Evolutionary conservation across 2,113 vertebrate species (phyloP), one percentile per base, ranked within the genome.

Genomic region (Saguinus imperator): DNA sequence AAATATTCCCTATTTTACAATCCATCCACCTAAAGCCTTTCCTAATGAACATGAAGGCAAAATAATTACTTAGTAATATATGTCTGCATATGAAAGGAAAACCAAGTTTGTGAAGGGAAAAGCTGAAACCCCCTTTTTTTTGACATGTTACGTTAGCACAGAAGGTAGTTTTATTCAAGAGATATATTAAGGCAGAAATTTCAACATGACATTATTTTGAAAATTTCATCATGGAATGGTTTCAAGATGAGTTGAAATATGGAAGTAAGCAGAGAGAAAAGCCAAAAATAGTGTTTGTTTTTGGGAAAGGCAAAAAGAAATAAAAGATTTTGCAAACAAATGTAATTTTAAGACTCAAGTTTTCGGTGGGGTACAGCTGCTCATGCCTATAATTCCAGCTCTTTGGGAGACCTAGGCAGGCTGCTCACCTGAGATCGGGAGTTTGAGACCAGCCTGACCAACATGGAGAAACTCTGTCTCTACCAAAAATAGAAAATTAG

Each of bases 331-430:
- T 43, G 13, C 6, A 52, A 79, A 52, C 3, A 92, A 94, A 70
- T 75, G 7, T 25, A 87, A 83, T 96, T 90, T 90, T 73, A 32
- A 94, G 95, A 95, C 29, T 58, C 8, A 76, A 61, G 13, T 43
- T 93, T 52, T 52, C 5, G 16, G 52, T 52, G 52, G 52, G 52
- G 16, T 52, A 52, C 1, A 4, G 16, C 1, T 16, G 52, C 52
- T 52, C 52, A 52, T 17, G 52, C 16, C 52, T 52, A 5, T 52
- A 52, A 52, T 52, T 17, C 52, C 52, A 52, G 52, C 52, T 52
- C 52, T 52, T 52, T 17, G 52, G 52, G 52, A 52, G 52, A 52
- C 52, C 16, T 52, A 52, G 52, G 52, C 52, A 52, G 16, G 0
- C 52, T 17, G 16, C 16, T 52, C 52, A 52, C 16, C 50, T 5